phyloP scores from a whole-genome alignment of 2,113 vertebrate species.

The Chionis minor region DNA sequence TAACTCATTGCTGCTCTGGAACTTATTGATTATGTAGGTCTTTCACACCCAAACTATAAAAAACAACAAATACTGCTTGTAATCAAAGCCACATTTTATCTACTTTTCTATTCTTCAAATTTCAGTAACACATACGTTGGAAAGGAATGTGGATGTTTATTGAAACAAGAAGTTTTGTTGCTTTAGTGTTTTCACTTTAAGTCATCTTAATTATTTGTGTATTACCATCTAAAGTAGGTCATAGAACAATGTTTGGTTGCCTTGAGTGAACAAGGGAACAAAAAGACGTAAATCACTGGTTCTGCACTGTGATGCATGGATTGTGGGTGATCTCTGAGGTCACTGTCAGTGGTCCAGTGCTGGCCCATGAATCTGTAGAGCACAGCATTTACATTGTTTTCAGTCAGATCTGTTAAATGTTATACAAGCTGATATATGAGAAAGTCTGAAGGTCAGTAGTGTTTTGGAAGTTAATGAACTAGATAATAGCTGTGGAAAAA shows the following conservation, averaged over 20 bases:
- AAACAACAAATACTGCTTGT: background rate
- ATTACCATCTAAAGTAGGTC: background rate
- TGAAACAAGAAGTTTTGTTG: slow-evolving; percentile 31
- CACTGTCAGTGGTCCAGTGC: background rate
- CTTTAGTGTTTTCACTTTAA: background rate
- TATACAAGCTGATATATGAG: background rate
- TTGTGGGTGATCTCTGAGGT: background rate
- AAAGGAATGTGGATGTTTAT: slow-evolving; percentile 17
- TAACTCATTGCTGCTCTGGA: background rate
- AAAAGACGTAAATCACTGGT: background rate
- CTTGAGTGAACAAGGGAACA: background rate
- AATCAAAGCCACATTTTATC: slow-evolving; percentile 48
- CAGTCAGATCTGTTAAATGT: background rate
- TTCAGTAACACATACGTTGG: background rate
- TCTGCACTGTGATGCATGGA: background rate
- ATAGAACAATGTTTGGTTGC: background rate
- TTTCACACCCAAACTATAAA: slow-evolving; percentile 31
- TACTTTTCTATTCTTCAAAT: background rate
- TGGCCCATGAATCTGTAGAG: background rate
- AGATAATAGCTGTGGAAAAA: background rate
- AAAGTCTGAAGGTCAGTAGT: background rate
- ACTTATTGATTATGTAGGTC: background rate
- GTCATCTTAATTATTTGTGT: background rate
- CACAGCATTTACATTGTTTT: background rate
- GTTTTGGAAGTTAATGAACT: background rate